Base-by-base conservation (phyloP, 2,888 invertebrate genomes). In the Trichogramma dendrolimi region DNA sequence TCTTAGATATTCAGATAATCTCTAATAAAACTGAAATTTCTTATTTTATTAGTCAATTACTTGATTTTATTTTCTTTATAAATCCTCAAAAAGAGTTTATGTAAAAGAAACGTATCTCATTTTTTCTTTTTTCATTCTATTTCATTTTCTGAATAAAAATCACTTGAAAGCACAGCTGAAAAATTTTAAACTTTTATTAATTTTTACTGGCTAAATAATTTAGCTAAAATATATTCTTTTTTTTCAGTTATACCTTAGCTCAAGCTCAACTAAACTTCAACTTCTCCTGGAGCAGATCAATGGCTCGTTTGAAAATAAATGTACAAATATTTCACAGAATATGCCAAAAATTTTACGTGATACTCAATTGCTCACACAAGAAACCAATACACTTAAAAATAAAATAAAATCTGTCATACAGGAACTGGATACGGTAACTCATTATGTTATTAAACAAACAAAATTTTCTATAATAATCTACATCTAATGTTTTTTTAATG, bases 231-330 rank as follows among this genome's bases (percentile, higher is more conserved):
- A n/a, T n/a, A 47, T 7, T 11, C 44, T 47, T 49, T 51, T 44
- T 64, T 77, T 77, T 58, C 79, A 90, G 89, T 85, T 86, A 69
- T 88, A 89, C 78, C 90, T 92, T 0, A 86, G 88, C 4, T 89
- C 90, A 6, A 81, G 92, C 41, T 90, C 94, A 0, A 88, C 91
- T 79, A 92, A 95, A 79, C 80, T 96, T 10, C 96, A 96, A 75
- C 80, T 96, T 7, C 93, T 94, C 72, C 92, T 95, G 71, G 94
- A 95, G 79, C 94, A 96, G 82, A 87, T 96, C 0, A 94, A 93
- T 71, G 89, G 90, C 74, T 89, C 92, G 0, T 82, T 96, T 4
- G 96, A 96, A 76, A 94, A 95, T 68, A 91, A 91, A 0, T 92
- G 93, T 67, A 90, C 92, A 67, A 90, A 93, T 75, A 89, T 90